Conservation (phyloP, 2,888 invertebrate genomes). For the Philereme transversata region DNA sequence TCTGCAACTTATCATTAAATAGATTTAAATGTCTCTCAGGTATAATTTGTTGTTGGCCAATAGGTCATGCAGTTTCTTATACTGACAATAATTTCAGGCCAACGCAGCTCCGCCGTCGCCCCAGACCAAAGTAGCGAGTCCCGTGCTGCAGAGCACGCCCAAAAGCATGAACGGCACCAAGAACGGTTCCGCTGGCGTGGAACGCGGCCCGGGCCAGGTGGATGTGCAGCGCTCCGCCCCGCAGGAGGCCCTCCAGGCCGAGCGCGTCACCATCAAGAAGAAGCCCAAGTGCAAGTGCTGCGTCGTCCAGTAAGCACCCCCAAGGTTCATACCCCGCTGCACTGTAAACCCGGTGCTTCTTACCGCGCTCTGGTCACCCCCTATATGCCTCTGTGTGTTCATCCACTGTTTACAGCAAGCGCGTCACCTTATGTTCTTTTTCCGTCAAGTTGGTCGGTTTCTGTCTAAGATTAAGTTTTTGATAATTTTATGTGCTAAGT, state of each 20-base stretch:
- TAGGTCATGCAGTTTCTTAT: too few relatives aligned
- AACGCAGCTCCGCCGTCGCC: constrained; percentile 67
- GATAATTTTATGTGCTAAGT: constrained; percentile 62
- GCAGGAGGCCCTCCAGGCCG: constrained; percentile 92
- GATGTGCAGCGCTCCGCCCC: constrained; percentile 90
- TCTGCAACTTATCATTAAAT: too few relatives aligned
- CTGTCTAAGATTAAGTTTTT: constrained; percentile 42
- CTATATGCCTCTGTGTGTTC: constrained; percentile 47
- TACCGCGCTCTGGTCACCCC: constrained; percentile 27
- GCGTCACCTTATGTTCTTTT: constrained; percentile 38
- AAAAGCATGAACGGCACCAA: constrained; percentile 78
- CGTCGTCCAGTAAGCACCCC: constrained; percentile 90
- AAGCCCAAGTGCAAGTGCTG: constrained; percentile 98
- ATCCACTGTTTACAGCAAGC: constrained; percentile 49
- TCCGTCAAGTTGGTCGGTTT: constrained; percentile 14
- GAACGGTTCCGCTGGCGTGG: constrained; percentile 68
- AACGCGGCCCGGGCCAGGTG: constrained; percentile 80
- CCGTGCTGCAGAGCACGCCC: constrained; percentile 64
- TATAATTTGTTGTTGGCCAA: too few relatives aligned
- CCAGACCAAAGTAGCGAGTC: constrained; percentile 63
- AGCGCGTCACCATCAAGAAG: constrained; percentile 96
- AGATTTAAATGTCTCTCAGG: too few relatives aligned
- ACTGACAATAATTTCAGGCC: constrained; percentile 50
- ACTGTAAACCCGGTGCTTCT: constrained; percentile 66
- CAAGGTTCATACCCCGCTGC: constrained; percentile 25